Conservation (phyloP, 2,888 invertebrate species). For the Autographa pulchrina region DNA sequence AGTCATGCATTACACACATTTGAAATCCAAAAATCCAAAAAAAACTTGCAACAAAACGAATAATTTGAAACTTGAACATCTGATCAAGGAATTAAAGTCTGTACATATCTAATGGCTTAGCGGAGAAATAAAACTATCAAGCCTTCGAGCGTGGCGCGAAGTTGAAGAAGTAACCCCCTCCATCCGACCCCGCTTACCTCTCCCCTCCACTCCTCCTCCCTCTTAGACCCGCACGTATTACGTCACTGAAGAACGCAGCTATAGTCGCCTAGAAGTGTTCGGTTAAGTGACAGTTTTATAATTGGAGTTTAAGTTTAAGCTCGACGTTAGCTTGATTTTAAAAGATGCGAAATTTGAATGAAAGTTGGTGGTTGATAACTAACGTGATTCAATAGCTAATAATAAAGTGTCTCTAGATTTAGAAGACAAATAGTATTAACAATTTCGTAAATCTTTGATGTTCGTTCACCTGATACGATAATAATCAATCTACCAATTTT, state of each 20-base stretch:
- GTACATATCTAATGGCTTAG: constrained; percentile 31
- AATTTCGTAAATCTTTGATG: too few relatives aligned
- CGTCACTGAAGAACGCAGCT: constrained; percentile 45
- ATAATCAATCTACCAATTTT: too few relatives aligned
- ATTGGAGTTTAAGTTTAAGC: not conserved
- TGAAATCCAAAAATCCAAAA: not conserved
- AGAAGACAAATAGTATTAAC: too few relatives aligned
- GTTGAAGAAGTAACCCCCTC: constrained; percentile 27
- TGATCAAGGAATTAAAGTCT: constrained; percentile 25
- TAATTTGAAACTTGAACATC: constrained; percentile 31
- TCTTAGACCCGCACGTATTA: constrained; percentile 35
- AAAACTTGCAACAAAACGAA: constrained; percentile 14
- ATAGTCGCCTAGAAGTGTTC: constrained; percentile 28
- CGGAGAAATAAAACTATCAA: constrained; percentile 24
- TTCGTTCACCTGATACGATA: too few relatives aligned
- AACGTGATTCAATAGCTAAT: too few relatives aligned
- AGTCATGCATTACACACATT: not conserved
- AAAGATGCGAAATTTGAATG: not conserved
- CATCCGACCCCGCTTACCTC: constrained; percentile 8
- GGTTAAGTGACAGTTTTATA: not conserved
- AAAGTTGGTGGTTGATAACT: too few relatives aligned
- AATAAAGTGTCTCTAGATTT: too few relatives aligned
- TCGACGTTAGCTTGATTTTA: not conserved
- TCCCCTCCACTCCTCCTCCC: not conserved
- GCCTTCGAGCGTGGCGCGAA: constrained; percentile 6